Conservation (phyloP, 2,888 invertebrate genomes). For the Bugula neritina region DNA sequence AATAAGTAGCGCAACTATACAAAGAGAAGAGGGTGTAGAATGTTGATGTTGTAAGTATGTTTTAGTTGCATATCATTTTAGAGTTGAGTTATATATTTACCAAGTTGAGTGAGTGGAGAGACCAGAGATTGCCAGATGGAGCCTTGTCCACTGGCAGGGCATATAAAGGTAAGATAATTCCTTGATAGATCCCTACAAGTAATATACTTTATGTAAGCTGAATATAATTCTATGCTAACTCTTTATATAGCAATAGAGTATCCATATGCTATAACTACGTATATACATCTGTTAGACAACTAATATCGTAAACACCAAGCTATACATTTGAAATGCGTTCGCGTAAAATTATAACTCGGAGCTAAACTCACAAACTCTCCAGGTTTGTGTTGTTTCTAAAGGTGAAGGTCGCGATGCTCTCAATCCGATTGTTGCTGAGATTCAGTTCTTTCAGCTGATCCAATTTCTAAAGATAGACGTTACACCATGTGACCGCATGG, state of each 20-base stretch:
- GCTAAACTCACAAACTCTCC: not conserved
- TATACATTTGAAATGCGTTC: not conserved
- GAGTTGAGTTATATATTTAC: no score
- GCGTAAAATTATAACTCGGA: no score
- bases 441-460: not conserved
- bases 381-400: conserved; percentile 5
- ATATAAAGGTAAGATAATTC: not conserved
- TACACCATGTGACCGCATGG: no score
- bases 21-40: no score
- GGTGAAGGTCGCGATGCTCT: not conserved
- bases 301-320: no score
- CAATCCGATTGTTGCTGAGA: not conserved
- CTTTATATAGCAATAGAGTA: not conserved
- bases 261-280: no score
- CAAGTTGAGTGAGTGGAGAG: not conserved
- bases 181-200: conserved; percentile 10
- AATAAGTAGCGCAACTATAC: no score
- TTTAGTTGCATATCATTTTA: no score
- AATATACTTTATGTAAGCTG: no score
- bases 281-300: no score
- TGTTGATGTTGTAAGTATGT: no score
- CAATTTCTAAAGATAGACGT: not conserved
- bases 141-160: not conserved
- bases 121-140: not conserved
- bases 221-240: not conserved